Base-by-base conservation (phyloP, 2,797 vertebrate genomes). In the Leontocebus nigricollis region DNA sequence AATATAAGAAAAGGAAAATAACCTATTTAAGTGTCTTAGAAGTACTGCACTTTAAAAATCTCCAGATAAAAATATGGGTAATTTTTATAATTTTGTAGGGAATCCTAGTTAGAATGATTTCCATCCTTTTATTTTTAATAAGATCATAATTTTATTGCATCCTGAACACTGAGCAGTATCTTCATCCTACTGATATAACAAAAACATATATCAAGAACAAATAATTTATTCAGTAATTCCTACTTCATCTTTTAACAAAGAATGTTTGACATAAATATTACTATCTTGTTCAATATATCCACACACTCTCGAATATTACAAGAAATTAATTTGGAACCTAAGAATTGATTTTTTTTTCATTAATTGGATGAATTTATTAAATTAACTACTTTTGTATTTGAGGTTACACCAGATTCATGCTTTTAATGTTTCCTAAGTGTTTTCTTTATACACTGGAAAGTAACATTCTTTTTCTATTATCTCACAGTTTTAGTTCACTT, bases 171-270 rank as follows among this genome's bases (percentile, higher is more conserved):
- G 15, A 81, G 24, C 11, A 5, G 11, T 52, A 72, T 72, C 59
- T 90, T 96, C 11, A 77, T 39, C 26, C 48, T 86, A 19, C 50
- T 59, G 46, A 33, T 73, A 13, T 46, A 79, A 77, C n/a, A 59
- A 93, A 83, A 84, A 46, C 19, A 5, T 88, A 39, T 61, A 52
- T 55, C 36, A 80, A 93, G 41, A n/a, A 79, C 79, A 91, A 88
- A 75, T 86, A 48, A 92, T 89, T 76, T 83, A 84, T 81, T 84
- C n/a, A 39, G 27, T 50, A 92, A 50, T 86, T 84, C 36, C 67
- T 94, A 30, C 30, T 70, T 79, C 70, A n/a, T 88, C 67, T 81
- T 73, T 93, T 73, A 92, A 52, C n/a, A 55, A 85, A 90, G 61
- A 75, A 11, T 61, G 9, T 83, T 88, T 81, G 76, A 82, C 67